phyloP scores from a whole-genome alignment of 2,113 vertebrate species.

The Oreochromis niloticus region DNA sequence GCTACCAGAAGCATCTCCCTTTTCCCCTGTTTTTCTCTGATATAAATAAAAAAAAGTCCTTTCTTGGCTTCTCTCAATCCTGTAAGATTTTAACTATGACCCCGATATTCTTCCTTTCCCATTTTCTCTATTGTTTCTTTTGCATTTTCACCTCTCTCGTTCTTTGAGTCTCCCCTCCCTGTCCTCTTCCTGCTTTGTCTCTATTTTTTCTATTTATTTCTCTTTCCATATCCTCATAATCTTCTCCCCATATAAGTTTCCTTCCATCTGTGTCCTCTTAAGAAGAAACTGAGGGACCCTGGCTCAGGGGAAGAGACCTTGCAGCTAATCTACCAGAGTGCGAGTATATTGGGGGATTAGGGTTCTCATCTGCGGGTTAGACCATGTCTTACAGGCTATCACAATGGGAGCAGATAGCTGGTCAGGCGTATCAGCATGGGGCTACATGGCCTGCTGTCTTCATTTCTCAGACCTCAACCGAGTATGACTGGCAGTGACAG shows the following conservation, averaged over 20 bases:
- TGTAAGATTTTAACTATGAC: constrained; percentile 10
- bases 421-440: constrained; percentile 19
- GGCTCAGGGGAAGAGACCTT: constrained; percentile 22
- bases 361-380: constrained; percentile 22
- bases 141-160: neutral
- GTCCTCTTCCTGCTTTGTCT: neutral
- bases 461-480: constrained; percentile 15
- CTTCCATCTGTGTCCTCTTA: neutral
- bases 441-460: constrained; percentile 5
- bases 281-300: neutral
- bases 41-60: constrained; percentile 2
- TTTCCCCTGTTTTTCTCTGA: neutral
- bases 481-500: constrained; percentile 38
- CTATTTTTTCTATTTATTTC: neutral
- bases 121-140: neutral
- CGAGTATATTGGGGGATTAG: constrained; percentile 32
- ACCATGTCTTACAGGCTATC: constrained; percentile 24
- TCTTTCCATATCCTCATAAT: neutral
- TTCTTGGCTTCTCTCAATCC: neutral
- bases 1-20: neutral
- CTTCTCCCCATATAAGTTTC: neutral
- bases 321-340: constrained; percentile 27
- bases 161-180: neutral
- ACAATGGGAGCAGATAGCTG: constrained; percentile 19
- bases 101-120: neutral